Base-by-base conservation (phyloP, 1,140 invertebrate genomes). In the Mya arenaria region DNA sequence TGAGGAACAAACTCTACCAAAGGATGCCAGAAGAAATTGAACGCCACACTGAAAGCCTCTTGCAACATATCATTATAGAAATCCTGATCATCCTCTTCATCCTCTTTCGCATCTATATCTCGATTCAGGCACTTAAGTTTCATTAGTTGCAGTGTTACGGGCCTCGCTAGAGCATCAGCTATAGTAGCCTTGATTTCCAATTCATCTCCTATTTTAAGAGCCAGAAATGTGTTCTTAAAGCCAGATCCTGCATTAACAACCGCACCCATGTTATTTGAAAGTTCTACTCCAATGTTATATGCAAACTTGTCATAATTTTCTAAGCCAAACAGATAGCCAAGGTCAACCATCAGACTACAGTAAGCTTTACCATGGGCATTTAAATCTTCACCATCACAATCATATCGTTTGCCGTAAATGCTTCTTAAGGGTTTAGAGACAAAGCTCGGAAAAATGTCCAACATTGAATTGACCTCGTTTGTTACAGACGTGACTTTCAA, bases 1-100 rank as follows among this genome's bases (percentile, higher is more conserved):
- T 79, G 73, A 4, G 83, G 83, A 3, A 71, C 71, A 68, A 85
- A 89, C 56, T 86, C 84, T 37, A 88, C 81, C 6, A 91, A 55
- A 25, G 90, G 90, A 63, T 88, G 90, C 81, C 87, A 89, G 55
- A 88, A 84, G 66, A 91, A 91, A 71, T 91, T 88, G 62, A 91
- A 87, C 4, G 86, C 85, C 4, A 90, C 79, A 3, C 79, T 55
- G 0, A 89, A 37, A n/a, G 87, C 85, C 44, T 89, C 82, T 60
- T 88, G 80, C 10, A 89, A 34, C 6, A 82, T 41, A 15, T 55
- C 73, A 30, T 55, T 56, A 56, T 85, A 83, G 25, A 85, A 72
- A 60, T 84, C 80, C 25, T 86, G 85, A 2, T 52, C 48, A 55
- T 84, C 82, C 19, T 83, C 79, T n/a, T 90, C 85, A 34, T 89